These are phyloP conservation scores for Stichodactyla helianthus DNA, from an alignment of 64 coral and sea anemone genomes.

Conservation along the genomic window DNA sequence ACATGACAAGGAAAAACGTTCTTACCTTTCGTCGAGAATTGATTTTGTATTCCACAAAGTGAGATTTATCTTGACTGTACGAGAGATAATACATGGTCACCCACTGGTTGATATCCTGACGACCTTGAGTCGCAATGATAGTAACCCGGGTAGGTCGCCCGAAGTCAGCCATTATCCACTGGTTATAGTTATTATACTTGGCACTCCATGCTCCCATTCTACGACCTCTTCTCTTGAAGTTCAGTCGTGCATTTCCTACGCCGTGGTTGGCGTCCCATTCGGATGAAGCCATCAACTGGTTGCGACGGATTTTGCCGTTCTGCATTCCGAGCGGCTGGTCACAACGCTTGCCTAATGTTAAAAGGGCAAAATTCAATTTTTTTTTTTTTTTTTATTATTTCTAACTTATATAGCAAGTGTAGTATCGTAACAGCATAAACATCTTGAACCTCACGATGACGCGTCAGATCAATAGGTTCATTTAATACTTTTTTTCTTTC, in stretches of 20 bases:
- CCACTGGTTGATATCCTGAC: conserved; percentile 71
- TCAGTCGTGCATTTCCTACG: conserved; percentile 51
- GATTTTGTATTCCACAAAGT: conserved; percentile 65
- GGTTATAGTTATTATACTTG: conserved; percentile 76
- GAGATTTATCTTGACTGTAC: conserved; percentile 67
- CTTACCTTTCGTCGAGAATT: conserved; percentile 64
- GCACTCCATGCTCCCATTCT: conserved; percentile 73
- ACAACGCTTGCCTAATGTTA: conserved; percentile 46
- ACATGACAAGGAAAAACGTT: neutral
- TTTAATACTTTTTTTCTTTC: too few relatives aligned
- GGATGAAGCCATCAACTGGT: conserved; percentile 63
- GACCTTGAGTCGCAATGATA: conserved; percentile 69
- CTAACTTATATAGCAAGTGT: too few relatives aligned
- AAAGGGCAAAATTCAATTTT: neutral
- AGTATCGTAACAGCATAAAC: too few relatives aligned
- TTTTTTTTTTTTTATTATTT: too few relatives aligned
- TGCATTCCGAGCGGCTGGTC: conserved; percentile 71
- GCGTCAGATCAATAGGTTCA: too few relatives aligned
- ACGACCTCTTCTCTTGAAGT: conserved; percentile 34
- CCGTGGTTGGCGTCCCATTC: conserved; percentile 52
- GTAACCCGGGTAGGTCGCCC: conserved; percentile 40
- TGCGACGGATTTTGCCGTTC: conserved; percentile 54
- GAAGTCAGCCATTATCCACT: conserved; percentile 78
- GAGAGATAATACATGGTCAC: conserved; percentile 72
- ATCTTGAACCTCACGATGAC: too few relatives aligned